Base-by-base conservation (phyloP, 1,140 invertebrate genomes). In the Diachasmimorpha longicaudata region DNA sequence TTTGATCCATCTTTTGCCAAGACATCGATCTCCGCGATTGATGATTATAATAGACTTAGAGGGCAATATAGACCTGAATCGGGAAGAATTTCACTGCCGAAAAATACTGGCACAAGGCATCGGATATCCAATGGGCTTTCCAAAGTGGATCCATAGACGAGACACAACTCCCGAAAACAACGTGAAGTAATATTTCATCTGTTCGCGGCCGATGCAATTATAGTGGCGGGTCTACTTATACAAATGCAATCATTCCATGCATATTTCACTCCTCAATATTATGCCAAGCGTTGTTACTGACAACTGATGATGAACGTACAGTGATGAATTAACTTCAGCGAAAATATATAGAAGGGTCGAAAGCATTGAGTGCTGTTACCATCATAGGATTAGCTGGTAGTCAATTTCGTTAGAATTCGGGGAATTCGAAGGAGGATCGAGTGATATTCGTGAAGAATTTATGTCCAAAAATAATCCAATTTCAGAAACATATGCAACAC, bases 1-100 rank as follows among this genome's bases (percentile, higher is more conserved):
- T 76, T 77, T n/a, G 79, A 76, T 70, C 75, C 75, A 42, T 21
- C 25, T 11, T 19, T 19, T 4, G 39, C 72, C 0, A 74, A 70
- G 55, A 69, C 72, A 48, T 72, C 76, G 16, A 39, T 68, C 39
- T 68, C 19, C 21, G 58, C 58, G 14, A 66, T 66, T 31, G 21
- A 66, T 25, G 23, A 66, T 4, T 66, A 66, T 23, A 66, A 66
- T 66, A 23, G 58, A 25, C 25, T 66, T 21, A 23, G 31, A 66
- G 25, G 6, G 25, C 3, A 13, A 25, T 66, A 66, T 66, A 31
- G 23, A 66, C 23, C 58, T 31, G 58, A 66, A 25, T 66, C 36
- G 23, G 13, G 13, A 25, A 1, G 36, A 66, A 66, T 66, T 14
- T 31, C 23, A 11, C 21, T 25, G 21, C 14, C 14, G 25, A 25